A percentile compares a stretch with the other conserved stretches of the same genome.
Conservation (phyloP, 1,140 invertebrate genomes). For the Pseudomyrmex gracilis region DNA sequence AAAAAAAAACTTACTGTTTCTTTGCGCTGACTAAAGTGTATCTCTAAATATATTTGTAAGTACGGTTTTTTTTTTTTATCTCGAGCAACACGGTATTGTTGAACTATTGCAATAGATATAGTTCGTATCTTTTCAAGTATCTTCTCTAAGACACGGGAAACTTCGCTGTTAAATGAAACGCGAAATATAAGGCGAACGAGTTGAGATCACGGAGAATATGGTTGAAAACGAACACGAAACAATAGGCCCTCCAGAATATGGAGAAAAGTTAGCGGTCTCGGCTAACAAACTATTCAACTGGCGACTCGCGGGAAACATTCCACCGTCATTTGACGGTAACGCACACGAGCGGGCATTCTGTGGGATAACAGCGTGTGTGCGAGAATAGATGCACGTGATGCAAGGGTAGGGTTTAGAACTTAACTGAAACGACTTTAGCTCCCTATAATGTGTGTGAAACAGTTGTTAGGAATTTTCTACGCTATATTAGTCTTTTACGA, state of each 20-base stretch:
- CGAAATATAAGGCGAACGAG: neutral
- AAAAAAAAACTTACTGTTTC: too few relatives aligned
- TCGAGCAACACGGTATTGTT: slow-evolving; percentile 18
- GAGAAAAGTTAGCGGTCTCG: slow-evolving; percentile 42
- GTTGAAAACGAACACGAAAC: slow-evolving; percentile 30
- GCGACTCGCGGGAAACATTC: slow-evolving; percentile 19
- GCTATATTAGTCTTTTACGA: too few relatives aligned
- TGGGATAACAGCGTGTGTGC: neutral
- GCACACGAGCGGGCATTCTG: neutral
- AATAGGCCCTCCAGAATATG: slow-evolving; percentile 7
- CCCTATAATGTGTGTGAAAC: neutral
- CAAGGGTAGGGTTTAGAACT: neutral
- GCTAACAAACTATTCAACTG: slow-evolving; percentile 73
- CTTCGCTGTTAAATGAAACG: slow-evolving; percentile 5
- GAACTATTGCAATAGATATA: neutral
- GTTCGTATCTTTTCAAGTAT: slow-evolving; percentile 4
- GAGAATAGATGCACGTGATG: neutral
- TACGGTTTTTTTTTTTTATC: neutral
- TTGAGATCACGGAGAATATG: neutral
- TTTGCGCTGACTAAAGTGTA: too few relatives aligned
- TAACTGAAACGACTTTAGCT: neutral
- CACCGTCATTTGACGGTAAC: slow-evolving; percentile 23
- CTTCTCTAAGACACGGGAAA: slow-evolving; percentile 4
- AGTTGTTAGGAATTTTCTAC: neutral
- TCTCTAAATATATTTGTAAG: neutral